A percentile compares a stretch with the other conserved stretches of the same genome.
Conservation (phyloP, 1,140 invertebrate genomes). For the Branchinecta lynchi region DNA sequence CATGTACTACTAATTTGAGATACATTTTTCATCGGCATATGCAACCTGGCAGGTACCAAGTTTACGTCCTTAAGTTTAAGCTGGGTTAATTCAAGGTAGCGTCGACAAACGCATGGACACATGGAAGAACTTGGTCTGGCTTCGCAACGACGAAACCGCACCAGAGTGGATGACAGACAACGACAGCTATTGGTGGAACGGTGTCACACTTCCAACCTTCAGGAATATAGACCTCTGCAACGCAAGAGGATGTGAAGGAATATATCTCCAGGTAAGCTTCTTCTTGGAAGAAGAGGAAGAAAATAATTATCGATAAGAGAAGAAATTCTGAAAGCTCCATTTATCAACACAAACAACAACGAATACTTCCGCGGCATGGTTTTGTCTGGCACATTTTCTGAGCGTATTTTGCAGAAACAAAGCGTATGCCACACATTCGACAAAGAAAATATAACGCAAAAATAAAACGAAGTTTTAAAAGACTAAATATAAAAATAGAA, state of each 20-base stretch:
- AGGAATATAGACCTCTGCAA: constrained; percentile 22
- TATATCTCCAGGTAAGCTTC: constrained; percentile 19
- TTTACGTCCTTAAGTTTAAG: no score
- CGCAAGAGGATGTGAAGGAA: constrained; percentile 22
- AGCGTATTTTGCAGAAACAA: no score
- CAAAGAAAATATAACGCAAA: no score
- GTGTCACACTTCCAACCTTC: constrained; percentile 21
- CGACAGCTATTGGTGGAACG: constrained; percentile 22
- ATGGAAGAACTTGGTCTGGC: constrained; percentile 23
- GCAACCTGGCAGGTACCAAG: no score
- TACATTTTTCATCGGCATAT: no score
- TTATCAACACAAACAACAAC: no score
- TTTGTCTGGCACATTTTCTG: neutral
- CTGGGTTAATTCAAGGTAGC: constrained; percentile 11
- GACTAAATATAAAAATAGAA: no score
- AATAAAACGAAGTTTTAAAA: no score
- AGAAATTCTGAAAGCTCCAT: no score
- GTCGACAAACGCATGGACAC: constrained; percentile 22
- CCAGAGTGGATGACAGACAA: constrained; percentile 22
- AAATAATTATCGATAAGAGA: neutral
- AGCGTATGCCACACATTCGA: no score
- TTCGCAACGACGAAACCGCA: constrained; percentile 18
- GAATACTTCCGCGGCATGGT: no score
- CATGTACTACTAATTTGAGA: no score
- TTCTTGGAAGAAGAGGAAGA: neutral